Evolutionary conservation across 1,140 invertebrate genomes (phyloP), one percentile per base, ranked within the genome.

Genomic region (Acyrthosiphon pisum): DNA sequence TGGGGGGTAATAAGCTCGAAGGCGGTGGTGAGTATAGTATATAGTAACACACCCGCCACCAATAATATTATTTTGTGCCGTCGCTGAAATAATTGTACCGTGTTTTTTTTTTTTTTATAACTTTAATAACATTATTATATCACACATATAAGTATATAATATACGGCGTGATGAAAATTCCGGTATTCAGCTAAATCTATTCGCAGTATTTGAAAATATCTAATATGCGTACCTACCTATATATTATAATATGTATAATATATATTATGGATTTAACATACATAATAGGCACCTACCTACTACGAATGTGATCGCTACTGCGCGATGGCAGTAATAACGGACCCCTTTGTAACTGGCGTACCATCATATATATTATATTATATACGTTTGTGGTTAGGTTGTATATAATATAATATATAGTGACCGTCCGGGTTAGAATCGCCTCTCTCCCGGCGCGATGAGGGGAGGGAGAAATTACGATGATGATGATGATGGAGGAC

Each of bases 1-100:
- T 44, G 89, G 53, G 53, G 50, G 89, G 89, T 90, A 90, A 90
- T 90, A 90, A 90, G 89, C 89, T 90, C 56, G 89, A 68, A 90
- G 89, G 89, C 89, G 89, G 37, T 48, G 53, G 89, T 60, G 50
- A 53, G 88, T 87, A 50, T 50, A 88, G n/a, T 53, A 89, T 53
- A 81, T 81, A 83, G 41, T 26, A 90, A 68, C 89, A 37, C 48
- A 56, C 88, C 89, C 37, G 53, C 53, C 53, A 60, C 89, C 88
- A 37, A 89, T 89, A 89, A 89, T 89, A 89, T 60, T 90, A 60
- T 90, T 90, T 68, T 44, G 26, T 44, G 37, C 41, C 30, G 50
- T 89, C 50, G 56, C 37, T 44, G 87, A 89, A 89, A 89, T 89
- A 89, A 89, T 89, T 53, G 86, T n/a, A 46, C 46, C 30, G 6